A percentile compares a stretch with the other conserved stretches of the same genome.
phyloP scores from a whole-genome alignment of 2,113 vertebrate genomes.

The Platycercus adscitus region DNA sequence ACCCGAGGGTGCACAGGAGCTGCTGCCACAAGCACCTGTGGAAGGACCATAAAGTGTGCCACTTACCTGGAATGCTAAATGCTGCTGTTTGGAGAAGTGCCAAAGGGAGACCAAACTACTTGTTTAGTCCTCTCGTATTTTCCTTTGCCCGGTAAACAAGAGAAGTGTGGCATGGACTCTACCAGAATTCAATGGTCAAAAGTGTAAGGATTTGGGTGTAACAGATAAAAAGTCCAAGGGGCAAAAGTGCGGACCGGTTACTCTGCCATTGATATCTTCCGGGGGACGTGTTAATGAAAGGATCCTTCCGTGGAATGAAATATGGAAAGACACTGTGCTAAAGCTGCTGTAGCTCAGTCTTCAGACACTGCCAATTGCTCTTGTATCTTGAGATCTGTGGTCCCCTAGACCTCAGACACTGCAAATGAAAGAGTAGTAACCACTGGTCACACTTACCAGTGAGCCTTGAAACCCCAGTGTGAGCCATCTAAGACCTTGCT shows the following conservation, averaged over 20 bases:
- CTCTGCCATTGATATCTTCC: not conserved
- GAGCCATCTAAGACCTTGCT: not conserved
- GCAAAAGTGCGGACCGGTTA: not conserved
- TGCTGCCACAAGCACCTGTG: not conserved
- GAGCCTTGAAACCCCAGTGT: fast-evolving
- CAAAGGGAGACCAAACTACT: not conserved
- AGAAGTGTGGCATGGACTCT: not conserved
- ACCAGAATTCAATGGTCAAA: fast-evolving
- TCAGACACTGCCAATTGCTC: not conserved
- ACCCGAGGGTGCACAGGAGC: not conserved
- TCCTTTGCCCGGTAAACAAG: not conserved
- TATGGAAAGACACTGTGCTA: not conserved
- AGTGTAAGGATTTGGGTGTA: not conserved
- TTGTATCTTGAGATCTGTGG: not conserved
- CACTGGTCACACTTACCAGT: not conserved
- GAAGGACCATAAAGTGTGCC: not conserved
- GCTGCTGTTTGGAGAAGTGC: not conserved
- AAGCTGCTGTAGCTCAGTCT: not conserved
- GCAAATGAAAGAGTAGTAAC: not conserved
- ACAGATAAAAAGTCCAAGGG: fast-evolving
- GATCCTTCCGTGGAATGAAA: not conserved
- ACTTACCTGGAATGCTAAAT: not conserved
- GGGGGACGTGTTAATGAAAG: not conserved
- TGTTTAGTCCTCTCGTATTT: not conserved
- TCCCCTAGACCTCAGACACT: not conserved